These are phyloP conservation scores for Paracyprichromis sp. DNA, from an alignment of 2,113 vertebrate species.

Conservation along the genomic window DNA sequence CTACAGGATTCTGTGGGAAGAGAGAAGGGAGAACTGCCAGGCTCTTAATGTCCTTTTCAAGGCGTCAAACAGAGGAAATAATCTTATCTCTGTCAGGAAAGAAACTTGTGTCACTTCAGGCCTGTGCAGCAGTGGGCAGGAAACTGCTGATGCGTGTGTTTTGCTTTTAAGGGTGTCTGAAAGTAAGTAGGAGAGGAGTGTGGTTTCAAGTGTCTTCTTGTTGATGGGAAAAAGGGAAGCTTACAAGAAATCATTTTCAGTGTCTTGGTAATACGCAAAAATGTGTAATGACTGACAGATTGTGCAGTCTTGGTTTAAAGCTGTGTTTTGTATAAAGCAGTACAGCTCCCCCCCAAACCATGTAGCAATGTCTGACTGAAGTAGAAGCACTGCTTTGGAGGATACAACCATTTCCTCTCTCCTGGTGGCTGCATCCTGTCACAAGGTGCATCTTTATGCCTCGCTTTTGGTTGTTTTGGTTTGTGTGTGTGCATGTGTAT, in stretches of 20 bases:
- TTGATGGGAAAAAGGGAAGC: slow-evolving; percentile 18
- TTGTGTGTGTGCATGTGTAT: slow-evolving; percentile 8
- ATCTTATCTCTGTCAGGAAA: slow-evolving; percentile 69
- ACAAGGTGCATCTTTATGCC: slow-evolving; percentile 48
- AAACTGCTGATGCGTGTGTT: slow-evolving; percentile 40
- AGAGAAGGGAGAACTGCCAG: slow-evolving; percentile 5
- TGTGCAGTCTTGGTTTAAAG: neutral
- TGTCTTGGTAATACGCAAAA: neutral
- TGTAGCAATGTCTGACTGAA: neutral
- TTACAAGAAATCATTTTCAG: neutral
- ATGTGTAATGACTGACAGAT: neutral
- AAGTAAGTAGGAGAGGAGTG: neutral
- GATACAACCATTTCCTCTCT: slow-evolving; percentile 61
- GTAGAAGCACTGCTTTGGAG: slow-evolving; percentile 35
- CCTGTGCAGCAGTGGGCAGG: slow-evolving; percentile 39
- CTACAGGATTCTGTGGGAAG: slow-evolving; percentile 48
- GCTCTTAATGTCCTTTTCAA: slow-evolving; percentile 53
- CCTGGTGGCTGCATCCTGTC: slow-evolving; percentile 67
- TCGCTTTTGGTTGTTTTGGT: slow-evolving; percentile 16
- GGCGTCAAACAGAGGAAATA: slow-evolving; percentile 70
- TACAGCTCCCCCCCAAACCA: neutral
- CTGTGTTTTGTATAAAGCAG: neutral
- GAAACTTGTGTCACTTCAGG: slow-evolving; percentile 58
- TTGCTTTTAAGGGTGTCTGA: neutral
- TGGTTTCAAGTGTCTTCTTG: slow-evolving; percentile 49